These are phyloP conservation scores for Pachypanchax playfairii DNA, from an alignment of 2,113 vertebrate genomes.

Conservation along the genomic window DNA sequence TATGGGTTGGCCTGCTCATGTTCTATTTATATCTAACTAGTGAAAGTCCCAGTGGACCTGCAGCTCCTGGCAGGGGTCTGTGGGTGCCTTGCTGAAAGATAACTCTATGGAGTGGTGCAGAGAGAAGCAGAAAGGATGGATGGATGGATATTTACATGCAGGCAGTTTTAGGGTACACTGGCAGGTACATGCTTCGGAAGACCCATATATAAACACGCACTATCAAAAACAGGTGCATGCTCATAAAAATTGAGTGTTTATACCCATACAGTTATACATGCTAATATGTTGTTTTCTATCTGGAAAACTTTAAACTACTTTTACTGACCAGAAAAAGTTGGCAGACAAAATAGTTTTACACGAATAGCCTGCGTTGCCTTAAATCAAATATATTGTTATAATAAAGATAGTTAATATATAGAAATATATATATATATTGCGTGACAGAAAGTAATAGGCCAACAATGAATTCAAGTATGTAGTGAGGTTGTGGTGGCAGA, in stretches of 20 bases:
- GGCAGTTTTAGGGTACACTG: constrained; percentile 31
- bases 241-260: background rate
- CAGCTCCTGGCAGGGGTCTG: constrained; percentile 60
- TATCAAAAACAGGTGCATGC: constrained; percentile 9
- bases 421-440: too few relatives aligned
- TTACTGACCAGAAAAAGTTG: background rate
- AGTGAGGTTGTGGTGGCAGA: too few relatives aligned
- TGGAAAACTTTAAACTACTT: background rate
- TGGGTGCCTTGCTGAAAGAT: constrained; percentile 61
- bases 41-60: constrained; percentile 66
- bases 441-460: too few relatives aligned
- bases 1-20: constrained; percentile 70
- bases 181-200: constrained; percentile 2
- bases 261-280: background rate
- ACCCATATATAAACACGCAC: constrained; percentile 13
- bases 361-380: too few relatives aligned
- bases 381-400: too few relatives aligned
- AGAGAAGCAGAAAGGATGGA: constrained; percentile 13
- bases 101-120: constrained; percentile 47
- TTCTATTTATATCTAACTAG: constrained; percentile 76
- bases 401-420: too few relatives aligned
- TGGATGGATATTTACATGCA: constrained; percentile 43
- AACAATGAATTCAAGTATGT: too few relatives aligned
- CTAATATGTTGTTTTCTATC: background rate
- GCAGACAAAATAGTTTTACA: background rate